phyloP scores from a whole-genome alignment of 92 coral and sea anemone species.

The Epizoanthus rinbou region DNA sequence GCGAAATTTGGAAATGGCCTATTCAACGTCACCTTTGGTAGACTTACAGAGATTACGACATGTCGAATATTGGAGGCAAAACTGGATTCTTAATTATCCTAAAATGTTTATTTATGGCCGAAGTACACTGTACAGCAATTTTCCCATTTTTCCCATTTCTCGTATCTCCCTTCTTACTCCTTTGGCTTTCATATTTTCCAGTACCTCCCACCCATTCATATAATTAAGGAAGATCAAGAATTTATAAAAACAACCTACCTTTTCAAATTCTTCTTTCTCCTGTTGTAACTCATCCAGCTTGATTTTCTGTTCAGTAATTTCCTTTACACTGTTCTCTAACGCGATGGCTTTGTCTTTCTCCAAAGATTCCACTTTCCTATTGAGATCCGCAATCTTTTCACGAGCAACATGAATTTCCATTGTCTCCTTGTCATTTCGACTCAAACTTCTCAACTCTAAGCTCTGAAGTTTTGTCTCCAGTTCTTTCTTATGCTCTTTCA shows the following conservation, averaged over 20 bases:
- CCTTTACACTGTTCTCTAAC: slow-evolving; percentile 59
- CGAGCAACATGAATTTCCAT: slow-evolving; percentile 75
- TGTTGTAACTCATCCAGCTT: slow-evolving; percentile 74
- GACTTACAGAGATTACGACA: too few species aligned
- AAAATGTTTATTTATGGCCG: too few species aligned
- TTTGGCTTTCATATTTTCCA: too few species aligned
- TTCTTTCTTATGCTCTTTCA: slow-evolving; percentile 90
- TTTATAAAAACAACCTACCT: slow-evolving; percentile 30
- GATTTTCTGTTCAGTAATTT: slow-evolving; percentile 72
- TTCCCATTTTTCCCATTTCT: too few species aligned
- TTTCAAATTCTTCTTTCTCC: slow-evolving; percentile 66
- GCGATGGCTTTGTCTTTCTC: slow-evolving; percentile 66
- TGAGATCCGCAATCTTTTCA: slow-evolving; percentile 73
- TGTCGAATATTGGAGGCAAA: too few species aligned
- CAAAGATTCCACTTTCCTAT: slow-evolving; percentile 59
- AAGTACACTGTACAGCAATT: too few species aligned
- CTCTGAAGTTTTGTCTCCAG: slow-evolving; percentile 86
- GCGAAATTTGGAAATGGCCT: too few species aligned
- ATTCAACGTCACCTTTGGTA: too few species aligned
- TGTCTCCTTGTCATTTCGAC: slow-evolving; percentile 72
- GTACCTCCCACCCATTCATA: too few species aligned
- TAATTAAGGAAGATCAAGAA: too few species aligned
- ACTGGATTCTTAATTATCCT: too few species aligned
- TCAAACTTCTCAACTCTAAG: slow-evolving; percentile 78
- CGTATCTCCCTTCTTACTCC: too few species aligned